Conservation (phyloP, 2,888 invertebrate genomes). For the Cephus runcator region DNA sequence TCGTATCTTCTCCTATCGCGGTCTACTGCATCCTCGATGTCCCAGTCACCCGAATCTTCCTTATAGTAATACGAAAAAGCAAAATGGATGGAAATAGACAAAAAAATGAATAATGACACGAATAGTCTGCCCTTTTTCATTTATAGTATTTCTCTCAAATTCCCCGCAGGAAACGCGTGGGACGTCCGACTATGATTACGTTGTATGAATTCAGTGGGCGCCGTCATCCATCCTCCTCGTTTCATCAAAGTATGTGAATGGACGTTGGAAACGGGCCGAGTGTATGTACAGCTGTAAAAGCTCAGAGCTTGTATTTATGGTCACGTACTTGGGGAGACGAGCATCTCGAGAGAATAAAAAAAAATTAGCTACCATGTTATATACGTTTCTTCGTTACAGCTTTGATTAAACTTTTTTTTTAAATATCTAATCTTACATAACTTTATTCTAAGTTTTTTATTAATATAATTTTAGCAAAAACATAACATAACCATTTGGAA, state of each 20-base stretch:
- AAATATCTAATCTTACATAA: neutral
- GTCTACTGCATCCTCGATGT: neutral
- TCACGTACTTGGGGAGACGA: neutral
- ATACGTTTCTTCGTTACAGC: neutral
- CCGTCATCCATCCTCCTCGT: neutral
- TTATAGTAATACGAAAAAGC: neutral
- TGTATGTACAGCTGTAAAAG: neutral
- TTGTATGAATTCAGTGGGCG: neutral
- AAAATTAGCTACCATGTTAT: neutral
- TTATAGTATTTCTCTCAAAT: neutral
- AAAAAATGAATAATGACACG: neutral
- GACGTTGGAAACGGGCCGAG: neutral
- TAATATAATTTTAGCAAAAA: neutral
- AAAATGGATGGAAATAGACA: neutral
- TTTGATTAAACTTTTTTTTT: neutral
- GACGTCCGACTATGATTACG: neutral
- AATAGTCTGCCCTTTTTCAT: neutral
- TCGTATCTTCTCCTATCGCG: neutral
- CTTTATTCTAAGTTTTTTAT: neutral
- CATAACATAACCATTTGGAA: neutral
- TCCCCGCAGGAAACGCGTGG: neutral
- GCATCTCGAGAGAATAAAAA: neutral
- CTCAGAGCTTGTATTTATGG: neutral
- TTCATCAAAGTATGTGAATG: neutral
- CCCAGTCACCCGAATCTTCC: neutral